Percentiles rank a stretch among this genome's conserved stretches.
Evolutionary conservation across 2,113 vertebrate species (phyloP).

Genomic region (Myotis brandtii): DNA sequence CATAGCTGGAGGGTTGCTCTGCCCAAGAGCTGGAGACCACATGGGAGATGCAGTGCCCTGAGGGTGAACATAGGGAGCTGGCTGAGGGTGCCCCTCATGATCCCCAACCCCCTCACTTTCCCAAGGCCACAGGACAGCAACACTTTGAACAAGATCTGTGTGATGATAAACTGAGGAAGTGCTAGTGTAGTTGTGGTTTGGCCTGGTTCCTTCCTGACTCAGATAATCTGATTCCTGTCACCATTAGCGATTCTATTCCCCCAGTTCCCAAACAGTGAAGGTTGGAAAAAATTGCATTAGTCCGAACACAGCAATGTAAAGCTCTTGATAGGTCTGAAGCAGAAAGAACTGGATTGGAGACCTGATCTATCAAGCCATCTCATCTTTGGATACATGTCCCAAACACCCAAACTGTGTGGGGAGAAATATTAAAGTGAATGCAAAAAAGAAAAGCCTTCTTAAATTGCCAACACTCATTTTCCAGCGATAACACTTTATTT

Average conservation of each 20-base stretch:
- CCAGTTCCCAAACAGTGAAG: neutral
- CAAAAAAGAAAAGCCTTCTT: neutral
- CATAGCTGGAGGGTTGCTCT: neutral
- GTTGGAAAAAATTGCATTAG: constrained; percentile 13
- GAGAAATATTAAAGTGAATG: neutral
- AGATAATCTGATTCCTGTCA: neutral
- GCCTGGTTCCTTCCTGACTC: neutral
- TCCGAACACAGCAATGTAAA: neutral
- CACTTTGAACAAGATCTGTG: neutral
- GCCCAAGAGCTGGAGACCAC: neutral
- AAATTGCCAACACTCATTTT: constrained; percentile 51
- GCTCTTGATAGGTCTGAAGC: neutral
- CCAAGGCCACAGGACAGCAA: neutral
- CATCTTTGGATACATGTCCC: neutral
- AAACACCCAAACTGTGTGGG: neutral
- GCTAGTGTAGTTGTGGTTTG: neutral
- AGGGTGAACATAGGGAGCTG: neutral
- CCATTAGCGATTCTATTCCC: neutral
- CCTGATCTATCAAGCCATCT: neutral
- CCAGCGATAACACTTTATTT: constrained; percentile 76
- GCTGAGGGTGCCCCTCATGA: rapidly evolving
- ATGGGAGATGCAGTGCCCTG: neutral
- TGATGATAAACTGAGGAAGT: neutral
- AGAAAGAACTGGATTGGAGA: neutral
- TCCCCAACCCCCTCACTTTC: neutral